These are phyloP conservation scores for Acanthurus leucopareius DNA, from an alignment of 2,797 vertebrate species.

Conservation along the genomic window DNA sequence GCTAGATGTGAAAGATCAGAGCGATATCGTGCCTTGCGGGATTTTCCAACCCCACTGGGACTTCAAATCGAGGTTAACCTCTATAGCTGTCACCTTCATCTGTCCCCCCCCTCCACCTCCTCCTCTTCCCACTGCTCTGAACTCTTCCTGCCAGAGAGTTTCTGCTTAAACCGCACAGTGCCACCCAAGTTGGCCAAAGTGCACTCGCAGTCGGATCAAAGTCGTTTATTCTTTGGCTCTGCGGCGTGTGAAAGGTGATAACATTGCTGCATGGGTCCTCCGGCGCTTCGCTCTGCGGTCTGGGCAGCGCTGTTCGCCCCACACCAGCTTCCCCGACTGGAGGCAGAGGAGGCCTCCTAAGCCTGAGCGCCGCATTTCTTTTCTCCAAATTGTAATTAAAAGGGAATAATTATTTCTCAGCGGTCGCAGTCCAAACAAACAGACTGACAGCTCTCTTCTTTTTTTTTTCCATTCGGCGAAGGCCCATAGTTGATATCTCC, in stretches of 20 bases:
- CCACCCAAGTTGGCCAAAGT: constrained; percentile 80
- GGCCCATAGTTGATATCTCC: constrained; percentile 80
- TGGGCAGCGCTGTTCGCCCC: constrained; percentile 54
- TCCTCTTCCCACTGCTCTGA: constrained; percentile 43
- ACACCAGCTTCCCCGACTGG: constrained; percentile 54
- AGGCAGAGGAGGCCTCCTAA: constrained; percentile 63
- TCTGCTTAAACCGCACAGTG: constrained; percentile 59
- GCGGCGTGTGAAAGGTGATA: constrained; percentile 80
- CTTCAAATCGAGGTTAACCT: constrained; percentile 81
- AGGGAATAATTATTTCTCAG: constrained; percentile 85
- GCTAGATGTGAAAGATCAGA: constrained; percentile 82
- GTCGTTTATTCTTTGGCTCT: constrained; percentile 69
- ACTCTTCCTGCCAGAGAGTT: constrained; percentile 66
- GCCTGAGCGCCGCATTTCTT: constrained; percentile 66
- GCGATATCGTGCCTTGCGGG: constrained; percentile 69
- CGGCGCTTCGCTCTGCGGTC: constrained; percentile 51
- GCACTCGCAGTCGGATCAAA: constrained; percentile 71
- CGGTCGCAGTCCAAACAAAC: constrained; percentile 81
- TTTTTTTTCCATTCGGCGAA: constrained; percentile 41
- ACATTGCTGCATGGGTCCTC: constrained; percentile 72
- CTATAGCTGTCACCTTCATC: constrained; percentile 83
- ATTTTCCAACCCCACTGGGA: constrained; percentile 65
- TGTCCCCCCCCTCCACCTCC: constrained; percentile 52
- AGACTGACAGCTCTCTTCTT: constrained; percentile 77
- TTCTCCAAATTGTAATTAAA: constrained; percentile 86